A percentile compares a stretch with the other conserved stretches of the same genome.
Conservation (phyloP, 2,113 vertebrate genomes). For the Nycticryphes semicollaris region DNA sequence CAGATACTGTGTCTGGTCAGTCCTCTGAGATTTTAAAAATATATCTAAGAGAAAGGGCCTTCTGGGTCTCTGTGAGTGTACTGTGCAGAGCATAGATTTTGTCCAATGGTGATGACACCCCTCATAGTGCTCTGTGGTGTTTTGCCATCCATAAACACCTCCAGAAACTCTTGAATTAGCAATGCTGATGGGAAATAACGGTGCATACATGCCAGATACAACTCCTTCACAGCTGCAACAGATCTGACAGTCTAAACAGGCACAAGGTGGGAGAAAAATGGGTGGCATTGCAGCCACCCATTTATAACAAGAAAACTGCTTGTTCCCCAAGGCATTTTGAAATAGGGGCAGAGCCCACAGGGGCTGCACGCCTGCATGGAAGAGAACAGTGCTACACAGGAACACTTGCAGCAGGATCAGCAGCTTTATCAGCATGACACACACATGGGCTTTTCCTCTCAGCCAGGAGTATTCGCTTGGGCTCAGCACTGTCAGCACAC, state of each 20-base stretch:
- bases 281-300: neutral
- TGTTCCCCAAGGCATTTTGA: neutral
- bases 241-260: neutral
- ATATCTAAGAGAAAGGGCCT: neutral
- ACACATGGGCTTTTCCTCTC: neutral
- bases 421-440: constrained; percentile 53
- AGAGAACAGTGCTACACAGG: neutral
- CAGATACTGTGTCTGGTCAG: neutral
- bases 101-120: neutral
- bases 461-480: neutral
- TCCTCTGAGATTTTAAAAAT: neutral
- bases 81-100: neutral
- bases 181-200: neutral
- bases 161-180: neutral
- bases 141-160: neutral
- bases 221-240: neutral
- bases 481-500: neutral
- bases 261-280: neutral
- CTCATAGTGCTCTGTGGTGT: neutral
- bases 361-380: rapidly evolving
- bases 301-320: neutral
- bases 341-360: neutral
- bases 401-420: neutral
- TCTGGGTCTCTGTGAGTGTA: neutral
- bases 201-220: neutral